A percentile compares a stretch with the other conserved stretches of the same genome.
phyloP scores from a whole-genome alignment of 2,113 vertebrate species.

The human region GRCh38 chr3:73430001-73430500 shows the following conservation, averaged over 20 bases:
- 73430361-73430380: neutral
- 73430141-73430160: neutral
- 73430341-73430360: neutral
- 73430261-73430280: neutral
- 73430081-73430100: neutral
- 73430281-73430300: rapidly evolving
- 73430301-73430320: rapidly evolving
- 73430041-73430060: neutral
- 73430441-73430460: neutral
- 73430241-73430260: rapidly evolving
- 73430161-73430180: neutral
- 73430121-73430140: neutral
- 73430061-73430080: neutral
- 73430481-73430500: neutral
- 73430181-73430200: neutral
- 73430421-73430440: neutral
- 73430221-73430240: rapidly evolving
- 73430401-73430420: neutral
- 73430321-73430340: neutral
- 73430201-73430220: neutral
- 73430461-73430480: neutral
- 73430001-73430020: rapidly evolving
- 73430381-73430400: neutral
- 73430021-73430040: neutral
- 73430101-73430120: neutral